Conservation (phyloP, 2,797 vertebrate species). For the Pangasius macronema region DNA sequence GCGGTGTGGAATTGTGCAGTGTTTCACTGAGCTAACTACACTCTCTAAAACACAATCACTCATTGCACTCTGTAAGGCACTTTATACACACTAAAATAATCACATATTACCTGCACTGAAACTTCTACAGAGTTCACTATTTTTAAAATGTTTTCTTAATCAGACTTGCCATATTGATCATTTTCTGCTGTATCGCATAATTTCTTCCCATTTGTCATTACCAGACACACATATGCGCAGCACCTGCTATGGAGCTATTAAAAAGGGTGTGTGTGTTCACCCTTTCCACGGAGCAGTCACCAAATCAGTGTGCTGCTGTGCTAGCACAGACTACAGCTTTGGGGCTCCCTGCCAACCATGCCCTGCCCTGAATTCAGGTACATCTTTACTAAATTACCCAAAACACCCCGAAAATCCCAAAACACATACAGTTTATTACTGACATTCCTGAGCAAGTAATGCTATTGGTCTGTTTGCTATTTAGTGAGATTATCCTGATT, state of each 20-base stretch:
- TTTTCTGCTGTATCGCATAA: not conserved
- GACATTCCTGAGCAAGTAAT: not conserved
- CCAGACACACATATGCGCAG: conserved; percentile 79
- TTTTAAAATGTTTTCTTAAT: not conserved
- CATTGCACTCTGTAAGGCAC: not conserved
- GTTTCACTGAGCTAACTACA: not conserved
- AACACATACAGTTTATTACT: not conserved
- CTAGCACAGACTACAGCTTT: conserved; percentile 75
- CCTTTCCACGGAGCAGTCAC: conserved; percentile 76
- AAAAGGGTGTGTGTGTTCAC: conserved; percentile 70
- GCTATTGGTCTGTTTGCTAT: conserved; percentile 18
- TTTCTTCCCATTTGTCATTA: not conserved
- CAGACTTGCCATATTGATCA: not conserved
- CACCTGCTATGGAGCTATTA: conserved; percentile 77
- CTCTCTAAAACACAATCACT: not conserved
- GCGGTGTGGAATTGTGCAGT: not conserved
- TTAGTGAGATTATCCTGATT: conserved; percentile 5
- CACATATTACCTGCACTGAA: not conserved
- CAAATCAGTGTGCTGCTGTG: conserved; percentile 80
- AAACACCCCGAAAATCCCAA: not conserved
- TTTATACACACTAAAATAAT: not conserved
- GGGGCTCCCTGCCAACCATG: conserved; percentile 77
- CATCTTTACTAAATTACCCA: not conserved
- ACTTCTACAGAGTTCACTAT: not conserved
- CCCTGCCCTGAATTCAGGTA: conserved; percentile 74